Base-by-base conservation (phyloP, 1,140 invertebrate species). In the Chironomus striatipennis region DNA sequence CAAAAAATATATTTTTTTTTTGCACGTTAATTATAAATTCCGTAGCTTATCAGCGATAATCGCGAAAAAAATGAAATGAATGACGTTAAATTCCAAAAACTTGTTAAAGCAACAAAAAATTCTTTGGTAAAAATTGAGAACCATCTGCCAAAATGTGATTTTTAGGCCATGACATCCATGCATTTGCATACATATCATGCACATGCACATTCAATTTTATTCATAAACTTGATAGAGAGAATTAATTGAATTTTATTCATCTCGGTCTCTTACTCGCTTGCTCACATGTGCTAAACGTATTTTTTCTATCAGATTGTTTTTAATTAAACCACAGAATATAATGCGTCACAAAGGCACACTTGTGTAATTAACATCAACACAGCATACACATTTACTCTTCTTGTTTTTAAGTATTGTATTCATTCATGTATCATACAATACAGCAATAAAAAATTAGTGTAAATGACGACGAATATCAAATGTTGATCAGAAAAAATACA, bases 331-430 rank as follows among this genome's bases (percentile, higher is more conserved):
- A 57, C 47, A 57, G 12, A 57, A 57, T 57, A 15, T 15, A n/a
- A 57, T 57, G 47, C 47, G 47, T 57, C 47, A 57, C 47, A 57
- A 57, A 57, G 47, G 47, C 47, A 57, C 47, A 57, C 47, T 57
- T n/a, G 47, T 57, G 47, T 57, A 57, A 57, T 57, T 57, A 57
- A 57, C 47, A 57, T 12, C 47, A n/a, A 10, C 12, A 12, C 12
- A 57, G 47, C 15, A 57, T 57, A 57, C 47, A 57, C 15, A 47
- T 15, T 47, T n/a, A 57, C 2, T 34, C 24, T 34, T 34, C 24
- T 34, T n/a, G n/a, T n/a, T 34, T 34, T 34, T 34, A 2, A 34
- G 2, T 34, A 34, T 34, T 34, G 24, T 34, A 34, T 34, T 34
- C 24, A 34, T 34, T 34, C 24, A 34, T 34, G 24, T 34, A 34